A percentile compares a stretch with the other conserved stretches of the same genome.
Conservation (phyloP, 2,113 vertebrate genomes). For the Baryphthengus martii region DNA sequence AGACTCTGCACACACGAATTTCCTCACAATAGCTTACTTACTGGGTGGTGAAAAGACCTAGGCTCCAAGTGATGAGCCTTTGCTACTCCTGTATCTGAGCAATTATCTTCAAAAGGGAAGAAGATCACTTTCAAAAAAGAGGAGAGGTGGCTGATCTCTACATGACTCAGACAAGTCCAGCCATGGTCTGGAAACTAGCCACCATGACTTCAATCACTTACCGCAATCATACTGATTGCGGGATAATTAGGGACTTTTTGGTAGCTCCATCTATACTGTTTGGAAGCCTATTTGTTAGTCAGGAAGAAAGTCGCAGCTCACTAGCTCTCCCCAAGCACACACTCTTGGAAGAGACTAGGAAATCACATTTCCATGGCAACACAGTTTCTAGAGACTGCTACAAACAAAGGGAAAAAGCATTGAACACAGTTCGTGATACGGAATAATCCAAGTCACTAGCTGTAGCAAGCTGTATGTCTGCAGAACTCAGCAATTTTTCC, state of each 20-base stretch:
- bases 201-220: neutral
- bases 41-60: neutral
- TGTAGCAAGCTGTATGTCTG: neutral
- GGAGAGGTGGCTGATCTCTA: neutral
- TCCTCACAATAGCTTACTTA: neutral
- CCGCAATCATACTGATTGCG: neutral
- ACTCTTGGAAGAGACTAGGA: neutral
- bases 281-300: neutral
- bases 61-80: neutral
- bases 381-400: neutral
- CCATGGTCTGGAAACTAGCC: neutral
- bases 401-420: neutral
- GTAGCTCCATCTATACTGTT: neutral
- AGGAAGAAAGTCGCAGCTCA: neutral
- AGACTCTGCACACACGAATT: neutral
- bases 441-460: neutral
- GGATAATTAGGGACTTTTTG: neutral
- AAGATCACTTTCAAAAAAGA: neutral
- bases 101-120: neutral
- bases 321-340: neutral
- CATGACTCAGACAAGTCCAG: neutral
- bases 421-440: neutral
- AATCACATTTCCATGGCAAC: slow-evolving; percentile 46
- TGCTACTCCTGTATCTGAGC: neutral
- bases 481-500: neutral